Conservation (phyloP, 2,113 vertebrate genomes). For the Elanus axillaris region DNA sequence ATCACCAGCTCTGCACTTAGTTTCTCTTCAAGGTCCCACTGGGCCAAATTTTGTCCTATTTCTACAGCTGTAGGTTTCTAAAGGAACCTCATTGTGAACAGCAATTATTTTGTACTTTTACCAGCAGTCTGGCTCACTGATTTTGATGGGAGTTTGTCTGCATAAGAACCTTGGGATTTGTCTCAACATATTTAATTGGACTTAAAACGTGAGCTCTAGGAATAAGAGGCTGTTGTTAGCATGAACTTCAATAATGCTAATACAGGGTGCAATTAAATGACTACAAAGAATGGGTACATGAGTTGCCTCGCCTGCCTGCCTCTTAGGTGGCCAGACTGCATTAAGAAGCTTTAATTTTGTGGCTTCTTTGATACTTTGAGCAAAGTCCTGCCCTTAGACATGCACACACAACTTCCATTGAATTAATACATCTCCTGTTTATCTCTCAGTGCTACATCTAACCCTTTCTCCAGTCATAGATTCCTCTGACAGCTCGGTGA, state of each 20-base stretch:
- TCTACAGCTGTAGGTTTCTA: neutral
- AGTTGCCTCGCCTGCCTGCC: neutral
- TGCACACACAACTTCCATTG: neutral
- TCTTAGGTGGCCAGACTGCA: conserved; percentile 26
- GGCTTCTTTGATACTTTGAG: conserved; percentile 52
- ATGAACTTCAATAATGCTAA: neutral
- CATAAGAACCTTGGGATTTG: neutral
- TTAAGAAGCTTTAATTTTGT: conserved; percentile 40
- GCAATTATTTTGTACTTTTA: neutral
- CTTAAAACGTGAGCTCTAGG: neutral
- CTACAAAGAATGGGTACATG: neutral
- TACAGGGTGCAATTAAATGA: neutral
- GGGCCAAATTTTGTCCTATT: neutral
- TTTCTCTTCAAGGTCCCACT: neutral
- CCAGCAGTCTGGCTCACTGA: neutral
- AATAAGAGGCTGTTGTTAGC: conserved; percentile 1
- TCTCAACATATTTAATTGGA: conserved; percentile 21
- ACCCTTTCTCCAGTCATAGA: neutral
- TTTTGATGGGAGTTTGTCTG: neutral
- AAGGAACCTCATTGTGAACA: neutral
- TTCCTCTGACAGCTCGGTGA: conserved; percentile 10
- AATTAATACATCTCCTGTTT: conserved; percentile 38
- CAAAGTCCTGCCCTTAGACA: conserved; percentile 21
- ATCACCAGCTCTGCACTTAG: neutral
- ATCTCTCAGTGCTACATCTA: neutral